Evolutionary conservation across 2,888 invertebrate genomes (phyloP), one percentile per base, ranked within the genome.

Genomic region (Drosophila fulvimacula): DNA sequence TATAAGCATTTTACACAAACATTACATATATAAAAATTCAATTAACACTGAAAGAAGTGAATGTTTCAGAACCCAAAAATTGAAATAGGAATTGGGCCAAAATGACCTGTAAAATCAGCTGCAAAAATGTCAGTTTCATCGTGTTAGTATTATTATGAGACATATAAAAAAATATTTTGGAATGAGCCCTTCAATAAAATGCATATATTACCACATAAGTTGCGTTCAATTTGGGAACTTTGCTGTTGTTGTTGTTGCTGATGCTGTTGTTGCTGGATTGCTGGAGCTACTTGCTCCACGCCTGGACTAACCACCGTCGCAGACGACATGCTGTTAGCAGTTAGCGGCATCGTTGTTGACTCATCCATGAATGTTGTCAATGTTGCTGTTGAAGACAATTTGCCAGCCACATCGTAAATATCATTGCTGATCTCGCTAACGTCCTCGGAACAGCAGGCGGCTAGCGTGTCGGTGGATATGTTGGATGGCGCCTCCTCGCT

Each of bases 361-460:
- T 69, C 58, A 46, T 61, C 69, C 21, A 68, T 51, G 32, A 63
- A n/a, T 6, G 49, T n/a, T n/a, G 79, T 42, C 39, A 56, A 36
- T 51, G 46, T 57, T 38, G 32, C 27, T 51, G 42, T 10, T 3
- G 32, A 32, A 19, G 61, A 49, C 39, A 57, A 60, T 48, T 67
- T 69, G 15, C 46, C 61, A 34, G 59, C 61, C n/a, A 79, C 62
- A 21, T 91, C 91, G 46, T 83, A 92, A 52, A 90, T 87, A 21
- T 92, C 92, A 67, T 90, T 92, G 73, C 90, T 91, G n/a, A 86
- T 85, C 49, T 91, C 84, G 57, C 92, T 92, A 4, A 89, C 83
- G 65, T 92, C 92, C 42, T 92, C 91, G 7, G 91, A 91, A 48
- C 90, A 84, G 61, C 88, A 90, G 41, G 91, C 90, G 36, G 83